phyloP scores from a whole-genome alignment of 2,888 invertebrate species.

The Empis stercorea region DNA sequence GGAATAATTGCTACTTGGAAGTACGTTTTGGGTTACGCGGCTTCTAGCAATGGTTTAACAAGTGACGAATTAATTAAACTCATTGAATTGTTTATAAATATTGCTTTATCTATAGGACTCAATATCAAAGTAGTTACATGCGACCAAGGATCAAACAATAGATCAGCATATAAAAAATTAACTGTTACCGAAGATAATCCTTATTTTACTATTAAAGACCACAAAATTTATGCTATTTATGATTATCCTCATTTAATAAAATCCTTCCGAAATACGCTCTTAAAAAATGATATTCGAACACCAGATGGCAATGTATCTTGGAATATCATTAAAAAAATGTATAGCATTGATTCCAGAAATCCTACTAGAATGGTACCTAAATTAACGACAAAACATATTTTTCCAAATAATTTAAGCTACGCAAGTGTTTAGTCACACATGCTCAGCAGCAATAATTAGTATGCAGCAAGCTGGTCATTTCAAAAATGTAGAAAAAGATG shows the following conservation, averaged over 20 bases:
- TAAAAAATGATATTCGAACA: conserved; percentile 4
- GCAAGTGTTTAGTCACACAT: conserved; percentile 1
- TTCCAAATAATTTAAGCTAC: conserved; percentile 2
- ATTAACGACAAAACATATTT: not conserved
- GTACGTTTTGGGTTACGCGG: not conserved
- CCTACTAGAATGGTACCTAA: conserved; percentile 4
- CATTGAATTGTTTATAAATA: not conserved
- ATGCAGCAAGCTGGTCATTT: conserved; percentile 1
- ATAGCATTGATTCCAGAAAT: conserved; percentile 2
- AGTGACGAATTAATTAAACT: not conserved
- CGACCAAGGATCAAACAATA: not conserved
- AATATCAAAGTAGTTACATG: not conserved
- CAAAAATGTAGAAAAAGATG: not conserved
- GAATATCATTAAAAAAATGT: conserved; percentile 4
- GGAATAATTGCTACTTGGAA: not conserved
- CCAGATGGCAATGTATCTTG: conserved; percentile 7
- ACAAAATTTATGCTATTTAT: not conserved
- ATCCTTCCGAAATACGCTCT: conserved; percentile 5
- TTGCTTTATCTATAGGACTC: not conserved
- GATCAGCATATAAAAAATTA: not conserved
- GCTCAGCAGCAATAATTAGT: conserved; percentile 2
- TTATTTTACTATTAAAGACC: no score
- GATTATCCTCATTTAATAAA: conserved; percentile 7
- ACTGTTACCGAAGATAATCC: no score
- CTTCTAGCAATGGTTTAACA: not conserved